Percentiles rank a stretch among this genome's conserved stretches.
phyloP scores from a whole-genome alignment of 2,888 invertebrate species.

The Neoitamus cyanurus region DNA sequence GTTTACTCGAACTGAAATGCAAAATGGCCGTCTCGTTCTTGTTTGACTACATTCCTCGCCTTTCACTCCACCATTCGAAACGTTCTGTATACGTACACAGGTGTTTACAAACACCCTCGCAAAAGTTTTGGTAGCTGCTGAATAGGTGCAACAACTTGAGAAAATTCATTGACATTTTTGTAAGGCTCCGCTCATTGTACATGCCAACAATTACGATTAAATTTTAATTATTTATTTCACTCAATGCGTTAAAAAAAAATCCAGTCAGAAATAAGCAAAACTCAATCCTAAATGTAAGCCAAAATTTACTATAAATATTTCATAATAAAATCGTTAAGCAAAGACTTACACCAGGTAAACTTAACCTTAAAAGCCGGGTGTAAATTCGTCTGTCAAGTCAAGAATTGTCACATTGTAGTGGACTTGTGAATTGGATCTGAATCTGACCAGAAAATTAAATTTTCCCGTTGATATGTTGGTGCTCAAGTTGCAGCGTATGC shows the following conservation, averaged over 20 bases:
- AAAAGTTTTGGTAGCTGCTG: not conserved
- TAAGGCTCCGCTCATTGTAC: not conserved
- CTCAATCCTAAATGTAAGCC: no score
- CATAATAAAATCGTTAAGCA: no score
- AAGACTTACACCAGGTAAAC: not conserved
- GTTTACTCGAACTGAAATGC: conserved; percentile 42
- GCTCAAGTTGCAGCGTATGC: not conserved
- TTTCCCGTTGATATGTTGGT: not conserved
- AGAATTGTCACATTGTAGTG: not conserved
- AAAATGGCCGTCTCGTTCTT: conserved; percentile 51
- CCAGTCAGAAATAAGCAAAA: no score
- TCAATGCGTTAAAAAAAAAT: no score
- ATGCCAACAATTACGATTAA: not conserved
- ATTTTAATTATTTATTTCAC: not conserved
- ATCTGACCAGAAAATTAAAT: no score
- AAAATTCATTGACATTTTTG: not conserved
- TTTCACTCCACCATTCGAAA: conserved; percentile 25
- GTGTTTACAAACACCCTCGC: not conserved
- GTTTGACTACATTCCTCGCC: conserved; percentile 39
- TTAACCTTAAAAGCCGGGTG: not conserved
- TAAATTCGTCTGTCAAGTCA: no score
- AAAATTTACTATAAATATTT: no score
- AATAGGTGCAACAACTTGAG: not conserved
- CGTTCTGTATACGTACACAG: not conserved
- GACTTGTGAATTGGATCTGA: not conserved